Base-by-base conservation (phyloP, 2,888 invertebrate genomes). In the Sisyra nigra region DNA sequence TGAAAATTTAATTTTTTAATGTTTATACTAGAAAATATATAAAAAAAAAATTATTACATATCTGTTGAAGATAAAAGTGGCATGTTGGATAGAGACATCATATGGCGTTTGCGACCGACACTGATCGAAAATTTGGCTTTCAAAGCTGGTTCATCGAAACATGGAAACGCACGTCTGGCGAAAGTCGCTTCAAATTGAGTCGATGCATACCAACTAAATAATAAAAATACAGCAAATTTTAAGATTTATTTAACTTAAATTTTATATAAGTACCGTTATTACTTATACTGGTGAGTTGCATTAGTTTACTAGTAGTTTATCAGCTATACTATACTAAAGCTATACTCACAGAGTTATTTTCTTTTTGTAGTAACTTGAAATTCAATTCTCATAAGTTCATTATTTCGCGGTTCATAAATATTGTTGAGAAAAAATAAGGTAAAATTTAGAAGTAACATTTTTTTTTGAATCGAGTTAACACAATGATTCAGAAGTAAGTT, bases 71-170 rank as follows among this genome's bases (percentile, higher is more conserved):
- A 57, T 31, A 65, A 62, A 4, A 72, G 53, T n/a, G 78, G 81
- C 76, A 78, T 80, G 52, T 84, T 84, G 15, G 80, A 78, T 14
- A 83, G 59, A 1, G 72, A 76, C 19, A 69, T 71, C 60, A 78
- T 66, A 52, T 74, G 74, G 34, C 70, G 60, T 13, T 70, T 68
- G 52, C 79, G 73, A 2, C 76, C 74, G 15, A 84, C 71, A 41
- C 78, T 79, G 53, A 86, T 72, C 54, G 77, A 74, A 58, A 85
- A 85, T 48, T 69, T 69, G 10, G 85, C 80, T 62, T 84, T 84
- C 55, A 80, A 74, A 9, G 72, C 72, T 0, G 82, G 80, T 53
- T 85, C 84, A 54, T 85, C 84, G 56, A 85, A 81, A 55, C 82
- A 83, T 1, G 82, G 83, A 57, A 83, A 82, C 1, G 77, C 77